phyloP scores from a whole-genome alignment of 2,888 invertebrate genomes.

The Lithosia quadra region DNA sequence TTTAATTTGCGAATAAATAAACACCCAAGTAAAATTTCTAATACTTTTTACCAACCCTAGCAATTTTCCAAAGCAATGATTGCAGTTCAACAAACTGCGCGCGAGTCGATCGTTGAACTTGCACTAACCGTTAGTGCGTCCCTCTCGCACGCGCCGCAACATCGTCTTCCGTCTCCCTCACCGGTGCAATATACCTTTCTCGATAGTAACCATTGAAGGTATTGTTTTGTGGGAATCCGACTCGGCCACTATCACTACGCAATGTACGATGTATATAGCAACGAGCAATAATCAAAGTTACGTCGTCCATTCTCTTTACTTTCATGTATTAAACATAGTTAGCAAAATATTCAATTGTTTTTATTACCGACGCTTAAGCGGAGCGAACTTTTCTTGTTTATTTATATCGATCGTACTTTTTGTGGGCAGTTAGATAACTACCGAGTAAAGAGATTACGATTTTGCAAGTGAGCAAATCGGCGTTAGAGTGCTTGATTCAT shows the following conservation, averaged over 20 bases:
- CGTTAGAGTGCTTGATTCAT: neutral
- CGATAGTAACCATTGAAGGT: constrained; percentile 69
- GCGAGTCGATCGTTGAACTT: constrained; percentile 85
- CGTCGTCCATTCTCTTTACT: constrained; percentile 58
- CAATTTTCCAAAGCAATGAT: constrained; percentile 83
- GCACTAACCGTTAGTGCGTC: constrained; percentile 74
- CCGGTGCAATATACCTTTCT: constrained; percentile 67
- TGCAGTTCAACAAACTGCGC: constrained; percentile 86
- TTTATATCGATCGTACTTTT: constrained; percentile 39
- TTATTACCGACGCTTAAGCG: constrained; percentile 47
- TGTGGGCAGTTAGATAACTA: constrained; percentile 9
- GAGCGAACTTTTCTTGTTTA: constrained; percentile 42
- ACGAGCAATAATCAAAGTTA: constrained; percentile 51
- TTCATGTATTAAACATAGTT: constrained; percentile 63
- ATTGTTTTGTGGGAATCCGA: constrained; percentile 64
- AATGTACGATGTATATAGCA: constrained; percentile 56
- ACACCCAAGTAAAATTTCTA: constrained; percentile 13
- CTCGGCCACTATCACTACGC: constrained; percentile 46
- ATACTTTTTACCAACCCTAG: constrained; percentile 68
- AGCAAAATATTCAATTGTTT: constrained; percentile 55
- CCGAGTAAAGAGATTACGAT: neutral
- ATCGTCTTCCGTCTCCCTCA: constrained; percentile 61
- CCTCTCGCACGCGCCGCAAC: constrained; percentile 59
- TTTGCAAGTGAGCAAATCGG: neutral
- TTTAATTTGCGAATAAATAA: neutral